phyloP scores from a whole-genome alignment of 2,797 vertebrate species.

The Sebastes melanostomus region DNA sequence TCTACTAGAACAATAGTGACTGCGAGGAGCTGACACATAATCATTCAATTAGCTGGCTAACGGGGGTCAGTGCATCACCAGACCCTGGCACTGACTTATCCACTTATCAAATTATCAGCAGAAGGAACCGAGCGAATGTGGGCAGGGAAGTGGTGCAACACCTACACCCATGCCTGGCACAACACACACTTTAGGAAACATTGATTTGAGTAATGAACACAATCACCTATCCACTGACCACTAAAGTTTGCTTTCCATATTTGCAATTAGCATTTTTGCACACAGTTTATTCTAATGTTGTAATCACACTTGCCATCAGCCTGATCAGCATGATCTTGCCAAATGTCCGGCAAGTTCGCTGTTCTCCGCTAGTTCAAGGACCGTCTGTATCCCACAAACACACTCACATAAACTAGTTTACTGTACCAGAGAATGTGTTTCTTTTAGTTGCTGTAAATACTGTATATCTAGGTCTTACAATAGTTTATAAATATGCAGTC shows the following conservation, averaged over 20 bases:
- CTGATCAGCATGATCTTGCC: not conserved
- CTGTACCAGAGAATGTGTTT: not conserved
- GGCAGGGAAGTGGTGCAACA: not conserved
- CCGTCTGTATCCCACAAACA: not conserved
- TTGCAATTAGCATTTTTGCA: not conserved
- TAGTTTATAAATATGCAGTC: not conserved
- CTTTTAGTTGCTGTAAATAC: not conserved
- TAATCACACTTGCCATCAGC: not conserved
- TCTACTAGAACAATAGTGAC: constrained; percentile 48
- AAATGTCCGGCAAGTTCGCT: constrained; percentile 6
- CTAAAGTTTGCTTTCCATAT: not conserved
- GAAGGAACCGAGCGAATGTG: not conserved
- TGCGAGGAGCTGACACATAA: constrained; percentile 31
- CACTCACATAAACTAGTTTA: not conserved
- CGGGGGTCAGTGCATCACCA: constrained; percentile 34
- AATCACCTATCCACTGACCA: not conserved
- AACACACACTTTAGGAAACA: not conserved
- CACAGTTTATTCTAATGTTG: not conserved
- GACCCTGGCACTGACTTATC: constrained; percentile 30
- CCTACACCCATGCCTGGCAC: not conserved
- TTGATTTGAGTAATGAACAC: not conserved
- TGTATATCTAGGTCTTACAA: not conserved
- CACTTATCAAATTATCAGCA: constrained; percentile 46
- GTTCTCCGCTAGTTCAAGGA: not conserved
- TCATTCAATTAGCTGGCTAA: constrained; percentile 57